A percentile compares a stretch with the other conserved stretches of the same genome.
These are phyloP conservation scores for Columba janthina DNA, from an alignment of 2,113 vertebrate genomes.

Conservation along the genomic window DNA sequence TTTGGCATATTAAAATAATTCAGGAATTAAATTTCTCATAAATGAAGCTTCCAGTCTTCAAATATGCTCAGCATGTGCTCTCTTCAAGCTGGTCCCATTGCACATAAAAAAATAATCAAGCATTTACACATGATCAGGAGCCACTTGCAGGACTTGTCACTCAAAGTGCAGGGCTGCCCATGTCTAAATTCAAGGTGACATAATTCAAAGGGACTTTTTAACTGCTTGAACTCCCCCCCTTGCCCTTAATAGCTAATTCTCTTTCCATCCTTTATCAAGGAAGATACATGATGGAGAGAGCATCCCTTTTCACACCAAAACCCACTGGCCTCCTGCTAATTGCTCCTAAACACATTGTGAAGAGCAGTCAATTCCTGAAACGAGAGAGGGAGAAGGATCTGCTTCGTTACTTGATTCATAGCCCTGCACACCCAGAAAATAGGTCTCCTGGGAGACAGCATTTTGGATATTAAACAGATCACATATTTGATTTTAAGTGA, in stretches of 20 bases:
- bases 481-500: conserved; percentile 30
- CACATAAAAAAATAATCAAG: background rate
- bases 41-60: background rate
- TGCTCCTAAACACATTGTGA: background rate
- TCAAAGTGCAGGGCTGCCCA: fast-evolving
- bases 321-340: background rate
- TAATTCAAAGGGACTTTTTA: background rate
- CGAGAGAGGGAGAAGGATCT: background rate
- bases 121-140: background rate
- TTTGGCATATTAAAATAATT: background rate
- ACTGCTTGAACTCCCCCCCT: background rate
- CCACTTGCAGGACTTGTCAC: background rate
- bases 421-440: background rate
- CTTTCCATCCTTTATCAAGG: background rate
- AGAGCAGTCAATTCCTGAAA: background rate
- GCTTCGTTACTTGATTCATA: background rate
- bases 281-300: background rate
- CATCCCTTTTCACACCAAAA: background rate
- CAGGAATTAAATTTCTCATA: conserved; percentile 4
- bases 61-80: background rate
- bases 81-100: background rate
- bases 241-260: background rate
- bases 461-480: conserved; percentile 26
- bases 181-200: background rate
- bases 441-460: background rate